Percentiles rank a stretch among this genome's conserved stretches.
Conservation (phyloP, 1,140 invertebrate species). For the Plectus sambesii region DNA sequence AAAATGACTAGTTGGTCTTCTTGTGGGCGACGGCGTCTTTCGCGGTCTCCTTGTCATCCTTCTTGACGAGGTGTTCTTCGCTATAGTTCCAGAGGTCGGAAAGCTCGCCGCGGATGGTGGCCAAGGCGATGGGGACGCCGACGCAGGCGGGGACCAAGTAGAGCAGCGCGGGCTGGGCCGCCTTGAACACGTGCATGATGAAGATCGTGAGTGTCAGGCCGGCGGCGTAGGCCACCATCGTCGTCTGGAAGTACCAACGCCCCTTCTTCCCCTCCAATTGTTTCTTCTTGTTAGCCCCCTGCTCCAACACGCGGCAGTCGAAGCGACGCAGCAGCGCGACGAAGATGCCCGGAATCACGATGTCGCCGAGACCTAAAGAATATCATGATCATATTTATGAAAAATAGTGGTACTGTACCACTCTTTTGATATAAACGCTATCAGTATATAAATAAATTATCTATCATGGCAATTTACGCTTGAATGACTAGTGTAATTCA, state of each 20-base stretch:
- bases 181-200: conserved; percentile 93
- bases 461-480: no score
- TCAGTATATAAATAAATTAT: no score
- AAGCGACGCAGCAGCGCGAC: conserved; percentile 90
- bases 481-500: no score
- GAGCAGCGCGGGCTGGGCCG: conserved; percentile 75
- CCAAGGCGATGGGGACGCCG: conserved; percentile 70
- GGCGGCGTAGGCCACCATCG: conserved; percentile 81
- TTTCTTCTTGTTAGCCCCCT: conserved; percentile 54
- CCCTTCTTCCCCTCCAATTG: no score
- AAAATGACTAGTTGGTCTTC: no score
- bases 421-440: no score
- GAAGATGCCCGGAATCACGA: conserved; percentile 97
- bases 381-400: no score
- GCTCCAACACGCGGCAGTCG: conserved; percentile 68
- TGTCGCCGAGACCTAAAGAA: conserved; percentile 74
- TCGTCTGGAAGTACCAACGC: conserved; percentile 83
- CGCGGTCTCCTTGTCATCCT: conserved; percentile 22
- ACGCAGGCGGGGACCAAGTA: conserved; percentile 94
- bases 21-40: conserved; percentile 22
- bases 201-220: conserved; percentile 85
- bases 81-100: conserved; percentile 40
- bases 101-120: conserved; percentile 71
- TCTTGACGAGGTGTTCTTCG: conserved; percentile 38
- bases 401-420: no score